Conservation (phyloP, 1,140 invertebrate genomes). For the Pollicipes pollicipes region DNA sequence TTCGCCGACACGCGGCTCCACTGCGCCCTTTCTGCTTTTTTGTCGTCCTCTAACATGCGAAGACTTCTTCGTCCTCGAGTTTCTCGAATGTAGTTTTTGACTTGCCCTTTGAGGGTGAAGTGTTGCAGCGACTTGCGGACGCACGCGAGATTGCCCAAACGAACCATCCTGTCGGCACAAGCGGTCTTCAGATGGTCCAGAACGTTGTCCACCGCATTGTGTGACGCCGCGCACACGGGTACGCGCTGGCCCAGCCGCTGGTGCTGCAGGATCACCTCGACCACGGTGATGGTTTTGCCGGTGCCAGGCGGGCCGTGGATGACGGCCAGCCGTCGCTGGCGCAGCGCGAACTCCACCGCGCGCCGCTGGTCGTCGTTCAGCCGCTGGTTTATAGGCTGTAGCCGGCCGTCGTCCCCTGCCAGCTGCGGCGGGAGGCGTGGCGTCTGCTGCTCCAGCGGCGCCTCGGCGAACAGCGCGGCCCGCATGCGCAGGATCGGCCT, state of each 20-base stretch:
- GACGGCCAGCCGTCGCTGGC: conserved; percentile 33
- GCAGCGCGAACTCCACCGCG: conserved; percentile 38
- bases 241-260: conserved; percentile 31
- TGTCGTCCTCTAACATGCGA: background rate
- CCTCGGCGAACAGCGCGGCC: background rate
- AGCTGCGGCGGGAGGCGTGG: conserved; percentile 50
- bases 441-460: background rate
- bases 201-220: conserved; percentile 45
- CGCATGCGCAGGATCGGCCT: background rate
- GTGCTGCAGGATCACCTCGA: conserved; percentile 39
- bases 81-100: too few species aligned
- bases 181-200: conserved; percentile 30
- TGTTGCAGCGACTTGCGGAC: too few species aligned
- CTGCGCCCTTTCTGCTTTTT: background rate
- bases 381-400: conserved; percentile 85
- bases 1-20: conserved; percentile 25
- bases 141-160: conserved; percentile 31
- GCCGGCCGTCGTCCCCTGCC: conserved; percentile 66
- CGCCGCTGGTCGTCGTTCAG: conserved; percentile 36
- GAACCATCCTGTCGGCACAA: conserved; percentile 24
- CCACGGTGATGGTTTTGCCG: conserved; percentile 46
- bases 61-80: background rate
- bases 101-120: too few species aligned
- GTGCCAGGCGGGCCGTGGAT: conserved; percentile 40
- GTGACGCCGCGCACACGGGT: conserved; percentile 41